Conservation (phyloP, 2,113 vertebrate genomes). For the Danio rerio region GRCz12tu NC_133180.1:56742001-56742500, state of each 20-base stretch:
- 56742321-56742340: background rate
- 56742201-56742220: background rate
- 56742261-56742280: too few species aligned
- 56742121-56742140: background rate
- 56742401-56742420: background rate
- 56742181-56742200: background rate
- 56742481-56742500: background rate
- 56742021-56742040: background rate
- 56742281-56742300: background rate
- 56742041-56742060: constrained; percentile 15
- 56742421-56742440: background rate
- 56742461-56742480: background rate
- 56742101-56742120: constrained; percentile 18
- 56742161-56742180: background rate
- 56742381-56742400: background rate
- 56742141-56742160: background rate
- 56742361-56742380: background rate
- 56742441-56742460: background rate
- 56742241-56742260: background rate
- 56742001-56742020: background rate
- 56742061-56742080: background rate
- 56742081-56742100: background rate
- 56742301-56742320: background rate
- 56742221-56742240: background rate
- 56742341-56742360: background rate